phyloP scores from a whole-genome alignment of 1,140 invertebrate species.

The Calosoma granatense region DNA sequence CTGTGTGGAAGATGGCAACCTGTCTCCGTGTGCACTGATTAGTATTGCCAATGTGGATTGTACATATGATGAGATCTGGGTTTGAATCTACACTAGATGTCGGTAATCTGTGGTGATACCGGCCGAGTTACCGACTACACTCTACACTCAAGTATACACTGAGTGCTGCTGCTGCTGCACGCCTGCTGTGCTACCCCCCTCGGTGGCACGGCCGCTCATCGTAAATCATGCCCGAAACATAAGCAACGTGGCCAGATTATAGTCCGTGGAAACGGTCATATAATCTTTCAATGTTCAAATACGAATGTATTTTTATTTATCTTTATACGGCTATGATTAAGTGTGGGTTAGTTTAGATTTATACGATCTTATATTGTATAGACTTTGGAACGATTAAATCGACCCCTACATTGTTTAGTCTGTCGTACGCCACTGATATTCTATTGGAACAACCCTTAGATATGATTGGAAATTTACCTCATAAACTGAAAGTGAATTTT shows the following conservation, averaged over 20 bases:
- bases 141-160: too few species aligned
- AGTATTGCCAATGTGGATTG: too few species aligned
- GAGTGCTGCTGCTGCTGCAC: too few species aligned
- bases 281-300: conserved; percentile 8
- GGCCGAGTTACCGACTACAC: too few species aligned
- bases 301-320: conserved; percentile 8
- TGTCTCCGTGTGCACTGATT: too few species aligned
- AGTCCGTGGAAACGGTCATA: conserved; percentile 1
- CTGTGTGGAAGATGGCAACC: too few species aligned
- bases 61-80: conserved; percentile 5
- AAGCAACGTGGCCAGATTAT: conserved; percentile 1
- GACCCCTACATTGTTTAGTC: background rate
- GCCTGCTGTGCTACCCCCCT: conserved; percentile 16
- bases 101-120: too few species aligned
- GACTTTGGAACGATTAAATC: background rate
- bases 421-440: background rate
- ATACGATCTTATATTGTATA: conserved; percentile 5
- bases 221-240: conserved; percentile 18
- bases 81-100: too few species aligned
- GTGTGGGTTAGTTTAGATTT: conserved; percentile 4
- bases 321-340: conserved; percentile 7
- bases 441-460: too few species aligned
- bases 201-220: conserved; percentile 11
- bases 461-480: too few species aligned
- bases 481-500: too few species aligned